Evolutionary conservation across 2,797 vertebrate genomes (phyloP).

Genomic region (Typhlichthys subterraneus): DNA sequence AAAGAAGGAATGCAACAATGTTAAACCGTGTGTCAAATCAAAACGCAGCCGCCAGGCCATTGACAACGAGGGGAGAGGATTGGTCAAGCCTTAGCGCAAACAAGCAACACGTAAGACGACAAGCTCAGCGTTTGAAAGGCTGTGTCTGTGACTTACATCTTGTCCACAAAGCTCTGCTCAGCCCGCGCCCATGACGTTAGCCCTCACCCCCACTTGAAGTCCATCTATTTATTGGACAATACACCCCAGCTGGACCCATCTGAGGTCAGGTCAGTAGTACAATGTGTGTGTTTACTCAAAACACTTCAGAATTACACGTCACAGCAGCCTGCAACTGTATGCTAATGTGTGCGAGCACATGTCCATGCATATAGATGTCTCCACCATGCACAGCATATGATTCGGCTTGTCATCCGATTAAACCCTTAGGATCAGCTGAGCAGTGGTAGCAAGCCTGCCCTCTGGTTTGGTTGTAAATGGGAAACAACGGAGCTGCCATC

Average conservation of each 20-base stretch:
- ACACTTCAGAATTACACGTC: conserved; percentile 1
- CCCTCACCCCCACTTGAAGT: neutral
- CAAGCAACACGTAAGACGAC: conserved; percentile 47
- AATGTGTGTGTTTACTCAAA: no score
- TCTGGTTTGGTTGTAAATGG: neutral
- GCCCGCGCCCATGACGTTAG: neutral
- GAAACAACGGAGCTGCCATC: conserved; percentile 16
- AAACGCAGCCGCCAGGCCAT: conserved; percentile 50
- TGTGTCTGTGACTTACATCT: neutral
- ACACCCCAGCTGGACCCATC: no score
- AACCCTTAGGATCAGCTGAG: neutral
- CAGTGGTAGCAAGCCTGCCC: neutral
- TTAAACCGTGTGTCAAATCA: conserved; percentile 61
- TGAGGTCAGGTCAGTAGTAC: no score
- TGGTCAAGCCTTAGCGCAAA: conserved; percentile 43
- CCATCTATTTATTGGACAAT: neutral
- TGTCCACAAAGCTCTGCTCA: neutral
- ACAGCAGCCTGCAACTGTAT: neutral
- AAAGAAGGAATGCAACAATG: conserved; percentile 71
- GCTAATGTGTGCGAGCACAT: conserved; percentile 6
- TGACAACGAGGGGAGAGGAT: conserved; percentile 36
- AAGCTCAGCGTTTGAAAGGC: neutral
- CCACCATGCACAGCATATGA: conserved; percentile 23
- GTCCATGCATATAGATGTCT: conserved; percentile 16
- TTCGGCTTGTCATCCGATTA: neutral